A percentile compares a stretch with the other conserved stretches of the same genome.
Conservation (phyloP, 2,797 vertebrate genomes). For the Helicolenus hilgendorfi region DNA sequence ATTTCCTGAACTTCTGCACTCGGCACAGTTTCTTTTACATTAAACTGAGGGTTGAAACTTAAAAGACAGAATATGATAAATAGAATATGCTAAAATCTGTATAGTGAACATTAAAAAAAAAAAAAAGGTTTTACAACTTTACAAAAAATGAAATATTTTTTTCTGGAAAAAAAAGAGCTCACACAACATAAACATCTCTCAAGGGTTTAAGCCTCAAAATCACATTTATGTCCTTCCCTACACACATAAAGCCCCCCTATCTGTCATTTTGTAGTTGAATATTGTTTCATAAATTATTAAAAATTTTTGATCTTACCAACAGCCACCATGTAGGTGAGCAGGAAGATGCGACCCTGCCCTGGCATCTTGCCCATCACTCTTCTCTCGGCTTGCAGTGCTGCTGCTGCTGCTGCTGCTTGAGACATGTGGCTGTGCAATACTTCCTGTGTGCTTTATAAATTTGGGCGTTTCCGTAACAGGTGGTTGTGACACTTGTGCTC, state of each 20-base stretch:
- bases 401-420: not conserved
- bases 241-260: rapidly evolving
- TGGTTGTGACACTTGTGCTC: conserved; percentile 46
- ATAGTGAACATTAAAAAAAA: not conserved
- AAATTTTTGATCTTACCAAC: conserved; percentile 55
- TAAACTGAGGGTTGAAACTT: not conserved
- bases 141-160: not conserved
- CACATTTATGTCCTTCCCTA: not conserved
- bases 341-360: not conserved
- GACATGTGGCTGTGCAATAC: not conserved
- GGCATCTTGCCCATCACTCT: conserved; percentile 53
- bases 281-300: not conserved
- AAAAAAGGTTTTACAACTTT: not conserved
- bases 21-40: not conserved
- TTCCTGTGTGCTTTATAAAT: conserved; percentile 32
- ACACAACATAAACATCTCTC: not conserved
- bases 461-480: conserved; percentile 51
- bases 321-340: conserved; percentile 53
- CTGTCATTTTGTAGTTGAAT: not conserved
- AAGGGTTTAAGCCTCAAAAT: not conserved
- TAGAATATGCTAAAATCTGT: not conserved
- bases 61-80: not conserved
- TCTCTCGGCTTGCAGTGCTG: not conserved
- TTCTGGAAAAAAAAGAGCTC: not conserved
- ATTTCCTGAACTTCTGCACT: not conserved